Conservation (phyloP, 2,888 invertebrate genomes). For the Prosapia bicincta region DNA sequence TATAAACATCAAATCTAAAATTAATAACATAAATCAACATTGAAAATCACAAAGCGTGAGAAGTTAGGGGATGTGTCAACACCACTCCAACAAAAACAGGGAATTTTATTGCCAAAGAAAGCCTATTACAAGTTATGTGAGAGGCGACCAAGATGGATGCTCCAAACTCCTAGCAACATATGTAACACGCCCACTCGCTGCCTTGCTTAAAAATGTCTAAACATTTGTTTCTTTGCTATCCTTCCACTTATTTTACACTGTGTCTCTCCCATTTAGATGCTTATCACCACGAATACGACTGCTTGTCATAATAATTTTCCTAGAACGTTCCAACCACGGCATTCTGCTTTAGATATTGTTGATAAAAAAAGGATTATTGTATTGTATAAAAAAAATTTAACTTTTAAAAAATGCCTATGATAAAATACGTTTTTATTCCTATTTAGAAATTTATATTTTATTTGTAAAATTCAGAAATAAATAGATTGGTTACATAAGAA, state of each 20-base stretch:
- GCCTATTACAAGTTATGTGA: background rate
- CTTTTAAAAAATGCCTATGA: too few species aligned
- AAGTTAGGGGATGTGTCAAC: background rate
- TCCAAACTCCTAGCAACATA: background rate
- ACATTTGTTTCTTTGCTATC: background rate
- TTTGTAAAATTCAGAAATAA: too few species aligned
- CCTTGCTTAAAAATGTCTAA: background rate
- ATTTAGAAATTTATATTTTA: too few species aligned
- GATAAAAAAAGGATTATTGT: background rate
- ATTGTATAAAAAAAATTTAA: too few species aligned
- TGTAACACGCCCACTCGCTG: background rate
- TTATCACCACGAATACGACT: background rate
- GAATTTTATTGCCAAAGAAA: background rate
- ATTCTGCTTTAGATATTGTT: background rate
- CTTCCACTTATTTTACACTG: background rate
- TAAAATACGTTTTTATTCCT: too few species aligned
- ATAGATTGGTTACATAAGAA: too few species aligned
- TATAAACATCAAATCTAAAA: too few species aligned
- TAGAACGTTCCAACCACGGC: background rate
- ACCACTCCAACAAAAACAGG: background rate
- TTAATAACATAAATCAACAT: too few species aligned
- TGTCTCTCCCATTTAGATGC: background rate
- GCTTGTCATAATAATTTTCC: background rate
- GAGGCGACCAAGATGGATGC: background rate
- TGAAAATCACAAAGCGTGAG: too few species aligned